These are phyloP conservation scores for Actias luna DNA, from an alignment of 2,888 invertebrate species.

Conservation along the genomic window DNA sequence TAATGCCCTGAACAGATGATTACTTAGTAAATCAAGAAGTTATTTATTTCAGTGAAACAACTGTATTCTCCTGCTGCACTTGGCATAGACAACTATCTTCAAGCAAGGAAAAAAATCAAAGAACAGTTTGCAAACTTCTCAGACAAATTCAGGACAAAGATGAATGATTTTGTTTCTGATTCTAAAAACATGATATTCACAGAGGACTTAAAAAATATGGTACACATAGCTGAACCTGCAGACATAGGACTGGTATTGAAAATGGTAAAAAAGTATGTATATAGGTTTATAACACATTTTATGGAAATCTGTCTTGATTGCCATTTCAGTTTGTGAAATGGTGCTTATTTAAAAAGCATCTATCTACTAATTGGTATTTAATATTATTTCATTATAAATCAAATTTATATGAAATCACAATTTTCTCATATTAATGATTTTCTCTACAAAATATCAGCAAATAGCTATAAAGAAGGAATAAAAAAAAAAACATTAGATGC, in stretches of 20 bases:
- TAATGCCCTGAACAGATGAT: too few species aligned
- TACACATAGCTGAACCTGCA: conserved; percentile 84
- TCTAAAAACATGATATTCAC: conserved; percentile 88
- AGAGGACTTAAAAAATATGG: conserved; percentile 92
- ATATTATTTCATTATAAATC: too few species aligned
- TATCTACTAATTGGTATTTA: too few species aligned
- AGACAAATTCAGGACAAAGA: conserved; percentile 86
- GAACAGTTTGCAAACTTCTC: conserved; percentile 83
- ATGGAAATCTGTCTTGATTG: too few species aligned
- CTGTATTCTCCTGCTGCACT: conserved; percentile 82
- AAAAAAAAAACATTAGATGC: too few species aligned
- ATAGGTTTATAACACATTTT: background rate
- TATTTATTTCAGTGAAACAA: conserved; percentile 52
- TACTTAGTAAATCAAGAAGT: background rate
- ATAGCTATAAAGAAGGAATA: too few species aligned
- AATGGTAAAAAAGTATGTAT: conserved; percentile 86
- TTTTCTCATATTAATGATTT: too few species aligned
- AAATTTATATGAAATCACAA: too few species aligned
- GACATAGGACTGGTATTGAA: conserved; percentile 84
- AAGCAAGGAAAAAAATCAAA: conserved; percentile 75
- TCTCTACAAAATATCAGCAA: too few species aligned
- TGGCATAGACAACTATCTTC: conserved; percentile 83
- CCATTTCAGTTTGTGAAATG: too few species aligned
- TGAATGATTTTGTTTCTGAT: conserved; percentile 83
- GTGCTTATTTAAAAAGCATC: too few species aligned